A percentile compares a stretch with the other conserved stretches of the same genome.
phyloP scores from a whole-genome alignment of 2,888 invertebrate species.

The Leptopilina myrica region DNA sequence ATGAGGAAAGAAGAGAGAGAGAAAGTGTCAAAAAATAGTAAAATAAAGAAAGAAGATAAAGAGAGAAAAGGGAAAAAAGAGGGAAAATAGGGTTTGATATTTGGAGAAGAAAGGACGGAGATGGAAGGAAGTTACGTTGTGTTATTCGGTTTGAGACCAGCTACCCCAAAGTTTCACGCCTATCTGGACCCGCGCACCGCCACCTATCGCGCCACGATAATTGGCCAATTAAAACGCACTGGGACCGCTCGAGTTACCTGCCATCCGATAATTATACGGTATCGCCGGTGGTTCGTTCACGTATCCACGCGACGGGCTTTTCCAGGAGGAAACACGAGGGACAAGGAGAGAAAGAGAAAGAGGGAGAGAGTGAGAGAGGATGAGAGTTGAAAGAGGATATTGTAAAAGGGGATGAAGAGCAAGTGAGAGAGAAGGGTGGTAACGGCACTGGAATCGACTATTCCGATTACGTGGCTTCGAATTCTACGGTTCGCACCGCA shows the following conservation, averaged over 20 bases:
- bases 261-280: slow-evolving; percentile 59
- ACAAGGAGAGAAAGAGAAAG: slow-evolving; percentile 41
- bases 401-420: slow-evolving; percentile 14
- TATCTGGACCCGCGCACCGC: slow-evolving; percentile 71
- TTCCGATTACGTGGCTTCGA: slow-evolving; percentile 72
- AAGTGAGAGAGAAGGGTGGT: slow-evolving; percentile 51
- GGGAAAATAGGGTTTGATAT: background rate
- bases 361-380: slow-evolving; percentile 41
- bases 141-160: slow-evolving; percentile 68
- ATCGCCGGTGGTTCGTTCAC: slow-evolving; percentile 69
- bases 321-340: slow-evolving; percentile 54
- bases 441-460: slow-evolving; percentile 68
- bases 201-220: slow-evolving; percentile 75
- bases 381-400: slow-evolving; percentile 42
- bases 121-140: slow-evolving; percentile 64
- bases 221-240: slow-evolving; percentile 76
- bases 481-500: slow-evolving; percentile 56
- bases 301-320: slow-evolving; percentile 69
- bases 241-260: slow-evolving; percentile 58
- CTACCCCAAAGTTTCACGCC: slow-evolving; percentile 74
- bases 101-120: slow-evolving; percentile 38
- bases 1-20: background rate
- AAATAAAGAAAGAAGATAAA: background rate
- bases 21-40: slow-evolving; percentile 30
- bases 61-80: background rate